phyloP scores from a whole-genome alignment of 2,888 invertebrate genomes.

The Seira musarum region DNA sequence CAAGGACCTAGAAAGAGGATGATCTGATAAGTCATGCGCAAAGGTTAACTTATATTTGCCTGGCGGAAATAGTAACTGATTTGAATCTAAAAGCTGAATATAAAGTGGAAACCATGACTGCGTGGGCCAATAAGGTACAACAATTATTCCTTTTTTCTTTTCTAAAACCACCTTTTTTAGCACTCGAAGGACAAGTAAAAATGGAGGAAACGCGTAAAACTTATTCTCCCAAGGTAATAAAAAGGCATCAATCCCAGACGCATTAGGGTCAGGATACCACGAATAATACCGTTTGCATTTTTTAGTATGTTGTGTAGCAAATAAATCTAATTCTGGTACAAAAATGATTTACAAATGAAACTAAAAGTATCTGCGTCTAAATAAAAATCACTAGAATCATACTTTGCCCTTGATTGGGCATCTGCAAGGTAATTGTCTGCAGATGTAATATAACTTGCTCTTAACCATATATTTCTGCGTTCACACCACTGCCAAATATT shows the following conservation, averaged over 20 bases:
- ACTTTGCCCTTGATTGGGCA: neutral
- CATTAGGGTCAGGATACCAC: neutral
- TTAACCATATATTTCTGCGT: too few species aligned
- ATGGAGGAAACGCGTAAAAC: constrained; percentile 25
- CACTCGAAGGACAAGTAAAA: neutral
- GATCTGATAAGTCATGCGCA: neutral
- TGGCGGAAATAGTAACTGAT: neutral
- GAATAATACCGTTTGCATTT: neutral
- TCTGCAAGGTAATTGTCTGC: neutral
- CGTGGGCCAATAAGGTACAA: neutral
- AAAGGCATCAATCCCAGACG: neutral
- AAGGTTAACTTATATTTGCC: neutral
- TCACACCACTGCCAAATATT: constrained; percentile 14
- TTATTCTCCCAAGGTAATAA: neutral
- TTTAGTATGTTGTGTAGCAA: neutral
- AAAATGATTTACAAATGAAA: neutral
- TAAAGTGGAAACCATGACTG: constrained; percentile 14
- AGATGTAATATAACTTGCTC: neutral
- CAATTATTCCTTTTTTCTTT: neutral
- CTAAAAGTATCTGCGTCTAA: neutral
- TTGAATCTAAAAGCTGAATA: neutral
- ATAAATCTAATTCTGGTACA: neutral
- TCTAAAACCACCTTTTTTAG: neutral
- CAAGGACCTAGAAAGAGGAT: neutral
- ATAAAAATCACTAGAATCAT: neutral